phyloP scores from a whole-genome alignment of 2,888 invertebrate genomes.

The Eledone cirrhosa region DNA sequence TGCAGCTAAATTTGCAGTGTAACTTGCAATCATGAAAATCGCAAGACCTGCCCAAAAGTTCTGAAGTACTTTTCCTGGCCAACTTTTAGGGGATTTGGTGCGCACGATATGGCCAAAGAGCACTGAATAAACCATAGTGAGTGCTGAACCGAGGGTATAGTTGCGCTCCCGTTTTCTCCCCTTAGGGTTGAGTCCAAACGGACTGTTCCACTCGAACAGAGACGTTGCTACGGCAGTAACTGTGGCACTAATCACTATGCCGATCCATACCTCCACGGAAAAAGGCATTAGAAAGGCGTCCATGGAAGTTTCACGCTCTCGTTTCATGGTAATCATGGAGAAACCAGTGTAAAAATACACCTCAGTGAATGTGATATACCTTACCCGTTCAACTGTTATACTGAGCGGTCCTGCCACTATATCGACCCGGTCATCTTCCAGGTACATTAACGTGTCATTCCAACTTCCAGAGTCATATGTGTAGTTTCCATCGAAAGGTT shows the following conservation, averaged over 20 bases:
- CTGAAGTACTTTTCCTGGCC: constrained; percentile 94
- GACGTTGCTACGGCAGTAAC: constrained; percentile 89
- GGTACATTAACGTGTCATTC: constrained; percentile 88
- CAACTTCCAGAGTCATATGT: constrained; percentile 67
- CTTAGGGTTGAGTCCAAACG: constrained; percentile 92
- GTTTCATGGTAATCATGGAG: constrained; percentile 79
- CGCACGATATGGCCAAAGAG: constrained; percentile 91
- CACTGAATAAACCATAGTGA: constrained; percentile 93
- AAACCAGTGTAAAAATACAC: constrained; percentile 91
- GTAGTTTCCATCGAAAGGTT: constrained; percentile 65
- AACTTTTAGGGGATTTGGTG: constrained; percentile 92
- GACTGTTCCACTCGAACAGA: constrained; percentile 90
- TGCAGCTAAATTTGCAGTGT: constrained; percentile 92
- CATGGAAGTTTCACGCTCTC: constrained; percentile 68
- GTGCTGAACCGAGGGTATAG: constrained; percentile 85
- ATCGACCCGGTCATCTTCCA: constrained; percentile 86
- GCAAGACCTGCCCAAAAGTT: constrained; percentile 95
- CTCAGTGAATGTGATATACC: constrained; percentile 85
- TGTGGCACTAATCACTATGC: constrained; percentile 86
- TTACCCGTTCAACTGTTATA: constrained; percentile 74
- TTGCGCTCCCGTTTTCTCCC: constrained; percentile 89
- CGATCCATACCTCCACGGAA: constrained; percentile 87
- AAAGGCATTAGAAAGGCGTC: constrained; percentile 89
- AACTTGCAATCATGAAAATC: constrained; percentile 91
- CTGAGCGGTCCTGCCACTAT: constrained; percentile 90